Conservation (phyloP, 1,140 invertebrate genomes). For the Antheraea pernyi region DNA sequence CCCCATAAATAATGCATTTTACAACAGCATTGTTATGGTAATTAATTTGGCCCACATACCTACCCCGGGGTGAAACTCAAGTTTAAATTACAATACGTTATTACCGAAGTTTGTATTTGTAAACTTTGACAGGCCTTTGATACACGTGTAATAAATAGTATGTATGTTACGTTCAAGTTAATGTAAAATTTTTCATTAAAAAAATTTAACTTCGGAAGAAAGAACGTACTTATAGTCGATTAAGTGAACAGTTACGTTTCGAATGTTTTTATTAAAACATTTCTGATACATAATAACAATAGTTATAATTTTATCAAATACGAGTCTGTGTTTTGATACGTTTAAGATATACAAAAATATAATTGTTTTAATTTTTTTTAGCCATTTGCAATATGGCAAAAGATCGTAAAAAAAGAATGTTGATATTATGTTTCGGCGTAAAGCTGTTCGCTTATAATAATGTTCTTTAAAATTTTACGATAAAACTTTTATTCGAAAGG, state of each 20-base stretch:
- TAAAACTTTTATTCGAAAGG: neutral
- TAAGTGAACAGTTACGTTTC: neutral
- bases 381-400: too few relatives aligned
- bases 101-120: conserved; percentile 31
- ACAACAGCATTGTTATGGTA: conserved; percentile 58
- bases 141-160: conserved; percentile 23
- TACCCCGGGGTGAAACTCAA: conserved; percentile 42
- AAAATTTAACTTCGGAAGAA: too few relatives aligned
- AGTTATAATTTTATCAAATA: neutral
- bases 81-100: conserved; percentile 40
- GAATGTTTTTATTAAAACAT: conserved; percentile 10
- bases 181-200: too few relatives aligned
- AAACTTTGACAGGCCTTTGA: conserved; percentile 31
- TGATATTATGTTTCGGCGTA: neutral
- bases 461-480: neutral
- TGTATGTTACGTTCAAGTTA: neutral
- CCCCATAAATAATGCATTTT: conserved; percentile 65
- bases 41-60: conserved; percentile 57
- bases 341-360: too few relatives aligned
- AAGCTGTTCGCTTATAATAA: neutral
- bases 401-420: too few relatives aligned
- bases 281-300: conserved; percentile 25
- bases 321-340: neutral
- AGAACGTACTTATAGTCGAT: neutral
- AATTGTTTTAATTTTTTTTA: neutral